These are phyloP conservation scores for Callinectes sapidus DNA, from an alignment of 2,888 invertebrate species.

Conservation along the genomic window DNA sequence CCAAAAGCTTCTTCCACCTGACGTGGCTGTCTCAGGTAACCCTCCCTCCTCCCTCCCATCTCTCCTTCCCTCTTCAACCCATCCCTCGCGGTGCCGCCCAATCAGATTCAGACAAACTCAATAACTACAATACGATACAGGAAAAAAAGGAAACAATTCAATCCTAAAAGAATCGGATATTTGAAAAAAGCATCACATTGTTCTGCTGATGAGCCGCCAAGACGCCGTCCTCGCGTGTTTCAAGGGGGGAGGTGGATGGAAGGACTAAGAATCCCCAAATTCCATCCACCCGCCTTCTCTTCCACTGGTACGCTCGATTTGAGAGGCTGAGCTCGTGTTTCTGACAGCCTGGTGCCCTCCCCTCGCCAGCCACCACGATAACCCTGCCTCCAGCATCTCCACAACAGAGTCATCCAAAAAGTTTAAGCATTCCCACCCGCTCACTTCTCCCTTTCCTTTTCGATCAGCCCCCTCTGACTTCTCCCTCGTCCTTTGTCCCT, in stretches of 20 bases:
- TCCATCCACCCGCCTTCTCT: background rate
- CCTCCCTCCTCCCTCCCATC: background rate
- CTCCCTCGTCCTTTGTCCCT: background rate
- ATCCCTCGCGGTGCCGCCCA: constrained; percentile 4
- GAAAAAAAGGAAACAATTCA: background rate
- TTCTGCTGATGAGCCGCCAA: background rate
- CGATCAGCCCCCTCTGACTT: background rate
- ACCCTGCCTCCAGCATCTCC: constrained; percentile 25
- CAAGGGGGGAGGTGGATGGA: background rate
- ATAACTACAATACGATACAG: background rate
- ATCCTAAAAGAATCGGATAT: background rate
- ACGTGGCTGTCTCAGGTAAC: constrained; percentile 3
- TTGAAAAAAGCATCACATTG: background rate
- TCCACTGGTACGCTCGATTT: background rate
- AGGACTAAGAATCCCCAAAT: background rate
- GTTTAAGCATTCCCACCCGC: background rate
- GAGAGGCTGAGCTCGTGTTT: constrained; percentile 2
- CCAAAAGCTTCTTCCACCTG: background rate
- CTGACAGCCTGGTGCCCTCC: background rate
- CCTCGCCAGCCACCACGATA: background rate
- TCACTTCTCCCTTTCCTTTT: background rate
- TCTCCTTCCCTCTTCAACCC: background rate
- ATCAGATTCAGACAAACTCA: background rate
- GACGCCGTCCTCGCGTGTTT: background rate
- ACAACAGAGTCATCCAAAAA: constrained; percentile 16